phyloP scores from a whole-genome alignment of 1,140 invertebrate species.

The Diorhabda carinulata region DNA sequence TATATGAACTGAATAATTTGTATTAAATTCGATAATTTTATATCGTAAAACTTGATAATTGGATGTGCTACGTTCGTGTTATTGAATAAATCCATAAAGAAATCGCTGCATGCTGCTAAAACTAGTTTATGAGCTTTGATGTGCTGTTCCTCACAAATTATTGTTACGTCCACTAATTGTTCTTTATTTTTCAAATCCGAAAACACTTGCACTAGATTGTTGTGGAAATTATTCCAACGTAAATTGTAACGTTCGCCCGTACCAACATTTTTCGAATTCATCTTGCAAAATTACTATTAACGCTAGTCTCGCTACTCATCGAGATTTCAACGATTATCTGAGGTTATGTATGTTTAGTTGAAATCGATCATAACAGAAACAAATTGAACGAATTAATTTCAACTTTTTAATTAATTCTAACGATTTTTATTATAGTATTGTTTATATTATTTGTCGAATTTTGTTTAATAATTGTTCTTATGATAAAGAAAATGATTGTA shows the following conservation, averaged over 20 bases:
- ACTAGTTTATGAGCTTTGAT: constrained; percentile 59
- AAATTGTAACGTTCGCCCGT: constrained; percentile 52
- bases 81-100: constrained; percentile 46
- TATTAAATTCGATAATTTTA: constrained; percentile 50
- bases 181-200: constrained; percentile 52
- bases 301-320: too few relatives aligned
- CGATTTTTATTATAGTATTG: too few relatives aligned
- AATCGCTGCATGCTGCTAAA: constrained; percentile 57
- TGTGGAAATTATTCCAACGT: constrained; percentile 55
- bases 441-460: too few relatives aligned
- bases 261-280: neutral
- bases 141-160: constrained; percentile 54
- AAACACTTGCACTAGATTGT: constrained; percentile 56
- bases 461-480: too few relatives aligned
- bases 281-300: neutral
- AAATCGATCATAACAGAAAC: too few relatives aligned
- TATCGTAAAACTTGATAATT: constrained; percentile 53
- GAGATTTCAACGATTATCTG: too few relatives aligned
- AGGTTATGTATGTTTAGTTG: too few relatives aligned
- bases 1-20: constrained; percentile 56
- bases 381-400: too few relatives aligned
- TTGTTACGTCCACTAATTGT: constrained; percentile 56
- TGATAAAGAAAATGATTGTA: too few relatives aligned
- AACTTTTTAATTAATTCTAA: too few relatives aligned
- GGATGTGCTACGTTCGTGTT: constrained; percentile 47